Evolutionary conservation across 2,113 vertebrate species (phyloP).

Genomic region (Pyxicephalus adspersus): DNA sequence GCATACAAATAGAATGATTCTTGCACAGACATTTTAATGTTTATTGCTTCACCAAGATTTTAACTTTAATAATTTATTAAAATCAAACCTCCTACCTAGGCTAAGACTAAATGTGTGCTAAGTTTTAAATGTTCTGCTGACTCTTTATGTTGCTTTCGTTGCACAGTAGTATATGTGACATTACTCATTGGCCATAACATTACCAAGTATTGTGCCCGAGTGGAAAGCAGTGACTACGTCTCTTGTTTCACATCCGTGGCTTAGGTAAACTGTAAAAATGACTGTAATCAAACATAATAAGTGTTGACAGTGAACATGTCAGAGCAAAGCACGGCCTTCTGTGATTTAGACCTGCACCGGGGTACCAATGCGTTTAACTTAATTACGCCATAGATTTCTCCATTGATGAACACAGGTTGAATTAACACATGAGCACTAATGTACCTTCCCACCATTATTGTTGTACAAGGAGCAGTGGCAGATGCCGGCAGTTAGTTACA

Average conservation of each 20-base stretch:
- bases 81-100: too few species aligned
- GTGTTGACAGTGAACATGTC: slow-evolving; percentile 79
- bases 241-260: slow-evolving; percentile 41
- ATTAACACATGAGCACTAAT: slow-evolving; percentile 87
- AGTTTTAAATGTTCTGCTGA: background rate
- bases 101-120: too few species aligned
- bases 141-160: background rate
- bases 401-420: slow-evolving; percentile 87
- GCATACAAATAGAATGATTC: too few species aligned
- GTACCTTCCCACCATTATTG: slow-evolving; percentile 83
- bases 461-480: slow-evolving; percentile 82
- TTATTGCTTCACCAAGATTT: too few species aligned
- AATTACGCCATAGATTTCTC: slow-evolving; percentile 91
- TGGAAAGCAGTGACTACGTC: background rate
- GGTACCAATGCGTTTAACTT: slow-evolving; percentile 76
- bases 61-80: too few species aligned
- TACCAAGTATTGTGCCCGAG: background rate
- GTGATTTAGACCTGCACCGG: slow-evolving; percentile 78
- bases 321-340: slow-evolving; percentile 60
- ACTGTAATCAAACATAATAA: slow-evolving; percentile 69
- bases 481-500: slow-evolving; percentile 93
- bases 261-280: slow-evolving; percentile 72
- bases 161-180: background rate
- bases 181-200: slow-evolving; percentile 7
- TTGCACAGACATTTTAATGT: too few species aligned